These are phyloP conservation scores for Heliconius eleuchia DNA, from an alignment of 1,140 invertebrate species.

Conservation along the genomic window DNA sequence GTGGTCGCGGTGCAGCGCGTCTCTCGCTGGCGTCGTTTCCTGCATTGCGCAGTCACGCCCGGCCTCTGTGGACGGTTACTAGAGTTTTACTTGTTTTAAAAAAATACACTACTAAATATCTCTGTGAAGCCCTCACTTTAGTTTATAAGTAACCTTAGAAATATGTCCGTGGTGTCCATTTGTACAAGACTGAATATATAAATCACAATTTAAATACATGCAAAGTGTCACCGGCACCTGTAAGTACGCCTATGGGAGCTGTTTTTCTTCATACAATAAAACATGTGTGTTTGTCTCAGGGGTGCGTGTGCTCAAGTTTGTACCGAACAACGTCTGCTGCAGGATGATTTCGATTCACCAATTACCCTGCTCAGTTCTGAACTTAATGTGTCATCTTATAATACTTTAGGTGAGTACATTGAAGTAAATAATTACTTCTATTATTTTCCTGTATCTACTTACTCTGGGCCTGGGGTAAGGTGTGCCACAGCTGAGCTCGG, in stretches of 20 bases:
- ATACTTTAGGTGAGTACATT: background rate
- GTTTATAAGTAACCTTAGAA: no score
- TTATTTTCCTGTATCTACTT: no score
- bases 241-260: background rate
- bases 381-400: background rate
- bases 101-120: no score
- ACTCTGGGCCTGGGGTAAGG: no score
- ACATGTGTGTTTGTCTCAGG: background rate
- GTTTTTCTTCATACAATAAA: background rate
- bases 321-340: slow-evolving; percentile 15
- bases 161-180: no score
- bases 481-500: no score
- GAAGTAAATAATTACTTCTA: no score
- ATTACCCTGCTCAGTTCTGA: background rate
- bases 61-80: slow-evolving; percentile 49
- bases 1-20: slow-evolving; percentile 51
- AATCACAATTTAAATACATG: no score
- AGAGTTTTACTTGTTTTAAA: background rate
- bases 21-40: slow-evolving; percentile 55
- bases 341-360: background rate
- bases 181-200: no score
- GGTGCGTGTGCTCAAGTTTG: slow-evolving; percentile 9
- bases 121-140: no score
- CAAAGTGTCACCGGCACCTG: no score
- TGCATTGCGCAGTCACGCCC: slow-evolving; percentile 60